These are phyloP conservation scores for Naja naja DNA, from an alignment of 2,113 vertebrate species.

Conservation along the genomic window DNA sequence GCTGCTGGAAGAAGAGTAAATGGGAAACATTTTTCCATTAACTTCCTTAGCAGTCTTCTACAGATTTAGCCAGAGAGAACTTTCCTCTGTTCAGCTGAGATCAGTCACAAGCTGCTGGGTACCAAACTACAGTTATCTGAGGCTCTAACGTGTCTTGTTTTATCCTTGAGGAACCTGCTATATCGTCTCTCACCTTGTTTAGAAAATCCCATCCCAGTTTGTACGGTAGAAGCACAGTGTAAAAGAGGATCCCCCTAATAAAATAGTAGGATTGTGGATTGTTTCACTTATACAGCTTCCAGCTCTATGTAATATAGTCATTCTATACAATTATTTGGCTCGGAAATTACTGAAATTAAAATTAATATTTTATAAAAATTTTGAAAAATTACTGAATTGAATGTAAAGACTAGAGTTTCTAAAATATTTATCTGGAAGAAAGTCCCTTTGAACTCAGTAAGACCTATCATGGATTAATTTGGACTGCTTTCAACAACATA, in stretches of 20 bases:
- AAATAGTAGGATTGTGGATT: background rate
- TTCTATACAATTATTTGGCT: rapidly evolving
- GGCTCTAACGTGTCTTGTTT: background rate
- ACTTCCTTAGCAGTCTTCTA: background rate
- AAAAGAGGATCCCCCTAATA: background rate
- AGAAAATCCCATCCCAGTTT: background rate
- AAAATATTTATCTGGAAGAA: background rate
- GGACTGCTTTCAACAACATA: background rate
- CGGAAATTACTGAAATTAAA: background rate
- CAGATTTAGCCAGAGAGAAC: background rate
- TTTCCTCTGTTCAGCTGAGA: background rate
- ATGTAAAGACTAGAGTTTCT: background rate
- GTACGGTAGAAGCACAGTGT: too few species aligned
- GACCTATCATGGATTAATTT: background rate
- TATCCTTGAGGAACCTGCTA: background rate
- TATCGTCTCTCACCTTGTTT: background rate
- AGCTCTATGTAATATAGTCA: background rate
- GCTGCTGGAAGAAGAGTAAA: background rate
- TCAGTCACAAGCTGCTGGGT: background rate
- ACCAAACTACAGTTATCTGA: background rate
- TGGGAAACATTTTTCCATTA: background rate
- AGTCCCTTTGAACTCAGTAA: background rate
- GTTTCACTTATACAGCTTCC: background rate
- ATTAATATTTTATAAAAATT: background rate
- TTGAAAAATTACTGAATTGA: background rate